Base-by-base conservation (phyloP, 1,140 invertebrate genomes). In the Probaryconus sp. region DNA sequence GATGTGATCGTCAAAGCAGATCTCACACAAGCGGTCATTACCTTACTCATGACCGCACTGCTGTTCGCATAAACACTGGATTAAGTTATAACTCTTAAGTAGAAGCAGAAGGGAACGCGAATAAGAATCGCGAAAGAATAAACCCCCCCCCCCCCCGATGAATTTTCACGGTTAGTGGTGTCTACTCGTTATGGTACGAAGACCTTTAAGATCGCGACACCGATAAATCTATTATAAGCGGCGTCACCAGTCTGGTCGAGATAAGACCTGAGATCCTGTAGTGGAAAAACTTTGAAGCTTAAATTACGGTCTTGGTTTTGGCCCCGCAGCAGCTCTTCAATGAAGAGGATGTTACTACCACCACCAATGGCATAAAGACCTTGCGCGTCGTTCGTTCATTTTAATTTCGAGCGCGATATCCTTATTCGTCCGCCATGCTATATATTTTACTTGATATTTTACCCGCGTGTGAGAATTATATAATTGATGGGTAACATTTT, bases 81-180 rank as follows among this genome's bases (percentile, higher is more conserved):
- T 85, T 85, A 84, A 85, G 83, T 79, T 80, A 83, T 85, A 85
- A 84, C 68, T 81, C 65, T 69, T 75, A 79, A 78, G 68, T 65
- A 20, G 38, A 38, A 55, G 42, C 47, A 38, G 26, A n/a, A n/a
- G n/a, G n/a, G n/a, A n/a, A n/a, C n/a, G n/a, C n/a, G 64, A 75
- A 67, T 67, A 73, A 67, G 60, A 72, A 64, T 53, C 35, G 30
- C 11, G 33, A 37, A 10, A 13, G 33, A 35, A 70, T 65, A 68
- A 56, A 13, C 33, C 9, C n/a, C n/a, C n/a, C n/a, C n/a, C n/a
- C n/a, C n/a, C n/a, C n/a, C 14, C 26, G 42, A 40, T 14, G 31
- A 65, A 75, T 81, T 79, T 79, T 78, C 61, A 63, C 63, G 48
- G 61, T 73, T 61, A 55, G 40, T 37, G 53, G 37, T 53, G 51